Evolutionary conservation across 2,888 invertebrate species (phyloP).

Genomic region (Eupithecia inturbata): DNA sequence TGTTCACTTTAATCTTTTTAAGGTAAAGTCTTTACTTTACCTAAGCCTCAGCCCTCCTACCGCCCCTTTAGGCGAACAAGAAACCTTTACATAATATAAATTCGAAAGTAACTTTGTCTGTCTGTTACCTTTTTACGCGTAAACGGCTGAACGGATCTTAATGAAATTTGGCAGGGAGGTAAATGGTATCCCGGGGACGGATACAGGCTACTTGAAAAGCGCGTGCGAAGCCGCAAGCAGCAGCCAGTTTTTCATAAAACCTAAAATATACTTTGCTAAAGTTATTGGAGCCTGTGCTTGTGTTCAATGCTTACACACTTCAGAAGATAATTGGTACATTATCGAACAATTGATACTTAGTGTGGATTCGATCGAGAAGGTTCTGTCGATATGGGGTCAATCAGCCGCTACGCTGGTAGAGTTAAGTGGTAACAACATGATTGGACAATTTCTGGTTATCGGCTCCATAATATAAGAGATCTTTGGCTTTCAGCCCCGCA

Average conservation of each 20-base stretch:
- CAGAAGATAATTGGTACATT: neutral
- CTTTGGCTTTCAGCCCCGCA: neutral
- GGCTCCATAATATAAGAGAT: neutral
- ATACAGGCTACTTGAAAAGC: no score
- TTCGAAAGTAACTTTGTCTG: no score
- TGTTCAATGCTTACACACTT: neutral
- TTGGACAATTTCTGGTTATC: neutral
- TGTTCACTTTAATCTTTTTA: no score
- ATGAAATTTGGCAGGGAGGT: no score
- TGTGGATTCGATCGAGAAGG: slow-evolving; percentile 4
- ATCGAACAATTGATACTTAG: neutral
- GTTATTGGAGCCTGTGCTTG: neutral
- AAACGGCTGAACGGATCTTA: no score
- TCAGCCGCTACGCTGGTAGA: neutral
- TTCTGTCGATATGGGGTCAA: neutral
- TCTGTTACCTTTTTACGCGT: no score
- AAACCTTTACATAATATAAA: no score
- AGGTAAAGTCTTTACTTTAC: no score
- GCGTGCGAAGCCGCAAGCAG: no score
- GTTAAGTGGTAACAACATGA: neutral
- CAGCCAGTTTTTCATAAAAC: neutral
- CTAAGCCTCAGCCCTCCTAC: no score
- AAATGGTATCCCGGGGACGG: no score
- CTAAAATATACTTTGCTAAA: neutral
- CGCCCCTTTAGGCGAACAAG: no score